phyloP scores from a whole-genome alignment of 2,113 vertebrate genomes.

The Pyrgilauda ruficollis region DNA sequence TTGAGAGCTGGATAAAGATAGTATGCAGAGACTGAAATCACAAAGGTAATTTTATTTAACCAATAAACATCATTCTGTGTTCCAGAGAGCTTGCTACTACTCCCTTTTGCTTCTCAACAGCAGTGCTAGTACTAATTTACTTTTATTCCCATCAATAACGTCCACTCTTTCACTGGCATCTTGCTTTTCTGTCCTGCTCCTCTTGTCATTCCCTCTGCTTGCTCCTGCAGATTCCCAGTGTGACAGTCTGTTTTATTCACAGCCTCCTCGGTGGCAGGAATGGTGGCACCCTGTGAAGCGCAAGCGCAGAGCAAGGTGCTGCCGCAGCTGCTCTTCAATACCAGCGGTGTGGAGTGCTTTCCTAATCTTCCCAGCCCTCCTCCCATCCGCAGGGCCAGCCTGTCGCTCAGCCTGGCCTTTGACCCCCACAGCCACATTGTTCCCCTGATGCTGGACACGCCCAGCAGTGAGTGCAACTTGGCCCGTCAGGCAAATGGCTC shows the following conservation, averaged over 20 bases:
- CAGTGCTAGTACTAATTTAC: neutral
- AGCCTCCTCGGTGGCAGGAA: neutral
- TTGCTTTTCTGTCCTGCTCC: neutral
- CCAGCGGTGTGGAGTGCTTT: slow-evolving; percentile 54
- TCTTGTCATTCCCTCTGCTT: neutral
- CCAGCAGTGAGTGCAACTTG: slow-evolving; percentile 56
- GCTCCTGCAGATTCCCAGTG: neutral
- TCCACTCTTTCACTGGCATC: neutral
- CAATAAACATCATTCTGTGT: neutral
- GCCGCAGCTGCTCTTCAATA: neutral
- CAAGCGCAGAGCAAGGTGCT: neutral
- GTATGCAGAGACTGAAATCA: slow-evolving; percentile 7
- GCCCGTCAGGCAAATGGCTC: slow-evolving; percentile 46
- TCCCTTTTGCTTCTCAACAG: neutral
- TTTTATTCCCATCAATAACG: neutral
- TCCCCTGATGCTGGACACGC: slow-evolving; percentile 74
- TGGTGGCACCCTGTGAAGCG: neutral
- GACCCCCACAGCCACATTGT: slow-evolving; percentile 21
- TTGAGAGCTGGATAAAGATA: slow-evolving; percentile 21
- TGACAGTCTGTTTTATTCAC: neutral
- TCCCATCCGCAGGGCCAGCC: slow-evolving; percentile 81
- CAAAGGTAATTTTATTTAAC: slow-evolving; percentile 42
- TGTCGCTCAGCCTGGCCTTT: slow-evolving; percentile 71
- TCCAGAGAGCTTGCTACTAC: neutral
- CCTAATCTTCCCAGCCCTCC: slow-evolving; percentile 87